Percentiles rank a stretch among this genome's conserved stretches.
Evolutionary conservation across 2,113 vertebrate species (phyloP).

Genomic region (Gorsachius goisagi): DNA sequence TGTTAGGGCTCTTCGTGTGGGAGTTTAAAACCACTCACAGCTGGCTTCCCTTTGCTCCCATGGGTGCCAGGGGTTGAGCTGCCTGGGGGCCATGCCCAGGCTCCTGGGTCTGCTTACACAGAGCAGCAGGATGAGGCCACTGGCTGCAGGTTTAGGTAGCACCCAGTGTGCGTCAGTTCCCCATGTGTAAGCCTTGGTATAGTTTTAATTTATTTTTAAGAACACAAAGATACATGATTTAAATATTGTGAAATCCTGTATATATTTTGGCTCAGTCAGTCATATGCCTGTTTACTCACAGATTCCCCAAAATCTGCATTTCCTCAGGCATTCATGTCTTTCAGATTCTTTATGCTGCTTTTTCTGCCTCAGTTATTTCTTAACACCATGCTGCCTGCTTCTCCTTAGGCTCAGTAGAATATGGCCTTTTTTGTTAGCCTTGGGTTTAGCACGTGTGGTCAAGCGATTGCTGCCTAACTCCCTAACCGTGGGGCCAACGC

Average conservation of each 20-base stretch:
- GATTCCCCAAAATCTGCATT: conserved; percentile 70
- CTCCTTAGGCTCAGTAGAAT: background rate
- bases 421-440: background rate
- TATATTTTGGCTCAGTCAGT: conserved; percentile 67
- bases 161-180: background rate
- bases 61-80: background rate
- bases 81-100: background rate
- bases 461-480: background rate
- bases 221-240: conserved; percentile 69
- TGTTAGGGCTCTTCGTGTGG: background rate
- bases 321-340: conserved; percentile 67
- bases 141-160: conserved; percentile 21
- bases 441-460: fast-evolving
- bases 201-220: conserved; percentile 69
- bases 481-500: background rate
- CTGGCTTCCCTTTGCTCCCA: background rate
- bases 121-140: background rate
- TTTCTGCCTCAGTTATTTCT: conserved; percentile 62
- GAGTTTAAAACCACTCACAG: background rate
- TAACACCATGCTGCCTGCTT: conserved; percentile 37
- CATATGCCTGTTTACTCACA: conserved; percentile 72
- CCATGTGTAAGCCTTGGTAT: conserved; percentile 44
- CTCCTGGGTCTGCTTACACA: background rate
- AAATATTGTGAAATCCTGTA: conserved; percentile 71
- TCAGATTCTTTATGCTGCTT: conserved; percentile 55